Conservation (phyloP, 2,888 invertebrate species). For the Polydrusus pterygomalis region DNA sequence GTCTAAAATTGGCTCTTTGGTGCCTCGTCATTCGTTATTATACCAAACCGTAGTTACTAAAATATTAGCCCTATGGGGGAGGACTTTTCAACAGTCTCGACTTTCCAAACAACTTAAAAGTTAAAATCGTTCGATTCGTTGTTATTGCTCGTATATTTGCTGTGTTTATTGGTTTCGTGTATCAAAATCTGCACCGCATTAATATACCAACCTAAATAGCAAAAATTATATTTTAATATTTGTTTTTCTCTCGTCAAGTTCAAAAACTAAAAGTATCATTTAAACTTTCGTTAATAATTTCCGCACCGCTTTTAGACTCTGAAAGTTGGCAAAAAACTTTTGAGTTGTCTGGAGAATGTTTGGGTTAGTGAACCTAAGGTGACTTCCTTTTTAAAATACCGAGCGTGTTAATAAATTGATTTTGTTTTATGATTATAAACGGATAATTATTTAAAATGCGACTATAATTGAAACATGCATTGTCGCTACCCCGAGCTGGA, state of each 20-base stretch:
- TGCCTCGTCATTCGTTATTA: no score
- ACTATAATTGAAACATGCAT: no score
- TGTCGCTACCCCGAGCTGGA: no score
- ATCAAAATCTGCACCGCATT: no score
- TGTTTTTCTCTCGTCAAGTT: not conserved
- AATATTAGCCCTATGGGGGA: no score
- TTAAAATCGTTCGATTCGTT: no score
- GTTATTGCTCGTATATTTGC: no score
- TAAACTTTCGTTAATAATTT: constrained; percentile 6
- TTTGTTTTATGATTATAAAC: not conserved
- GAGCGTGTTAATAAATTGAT: not conserved
- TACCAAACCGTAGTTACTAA: no score
- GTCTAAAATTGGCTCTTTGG: no score
- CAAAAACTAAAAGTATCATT: constrained; percentile 20
- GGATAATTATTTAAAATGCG: no score
- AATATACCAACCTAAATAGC: not conserved
- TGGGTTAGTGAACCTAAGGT: constrained; percentile 1
- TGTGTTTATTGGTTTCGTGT: not conserved
- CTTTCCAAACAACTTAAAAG: no score
- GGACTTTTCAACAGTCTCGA: no score
- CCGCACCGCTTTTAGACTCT: not conserved
- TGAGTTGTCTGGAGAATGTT: constrained; percentile 1
- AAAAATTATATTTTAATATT: constrained; percentile 11
- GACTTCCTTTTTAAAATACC: not conserved
- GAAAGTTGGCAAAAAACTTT: constrained; percentile 14